Percentiles rank a stretch among this genome's conserved stretches.
Evolutionary conservation across 2,888 invertebrate genomes (phyloP).

Genomic region (Caenorhabditis sp.): DNA sequence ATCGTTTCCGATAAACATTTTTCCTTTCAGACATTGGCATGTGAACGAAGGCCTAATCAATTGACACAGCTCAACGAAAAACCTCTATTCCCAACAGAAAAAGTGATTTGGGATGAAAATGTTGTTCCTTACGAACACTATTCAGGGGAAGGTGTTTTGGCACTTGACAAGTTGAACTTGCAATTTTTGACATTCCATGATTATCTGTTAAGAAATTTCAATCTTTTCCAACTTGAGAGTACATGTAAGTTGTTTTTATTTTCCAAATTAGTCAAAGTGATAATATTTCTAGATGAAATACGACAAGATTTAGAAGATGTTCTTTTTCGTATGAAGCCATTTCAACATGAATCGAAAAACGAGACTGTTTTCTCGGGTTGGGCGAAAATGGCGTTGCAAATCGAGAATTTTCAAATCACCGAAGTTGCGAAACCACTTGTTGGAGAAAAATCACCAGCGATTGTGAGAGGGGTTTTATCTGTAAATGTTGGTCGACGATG

Average conservation of each 20-base stretch:
- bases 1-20: neutral
- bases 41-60: conserved; percentile 73
- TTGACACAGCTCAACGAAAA: conserved; percentile 93
- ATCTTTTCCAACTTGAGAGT: conserved; percentile 94
- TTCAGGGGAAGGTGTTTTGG: conserved; percentile 86
- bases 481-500: conserved; percentile 88
- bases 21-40: conserved; percentile 50
- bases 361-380: conserved; percentile 89
- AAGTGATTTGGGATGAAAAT: conserved; percentile 98
- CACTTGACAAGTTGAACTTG: conserved; percentile 93
- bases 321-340: conserved; percentile 90
- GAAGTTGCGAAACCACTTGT: conserved; percentile 78
- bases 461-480: conserved; percentile 92
- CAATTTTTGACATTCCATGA: conserved; percentile 98
- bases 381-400: conserved; percentile 97
- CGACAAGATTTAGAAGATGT: conserved; percentile 97
- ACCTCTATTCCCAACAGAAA: conserved; percentile 97
- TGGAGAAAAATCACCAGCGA: conserved; percentile 90
- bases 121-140: conserved; percentile 96
- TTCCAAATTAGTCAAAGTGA: too few relatives aligned
- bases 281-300: conserved; percentile 99
- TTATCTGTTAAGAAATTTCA: conserved; percentile 94
- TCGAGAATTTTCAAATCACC: conserved; percentile 89
- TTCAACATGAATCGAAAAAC: conserved; percentile 75
- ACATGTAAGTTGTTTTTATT: conserved; percentile 78